Percentiles rank a stretch among this genome's conserved stretches.
These are phyloP conservation scores for Sminthurides aquaticus DNA, from an alignment of 2,888 invertebrate genomes.

Conservation along the genomic window DNA sequence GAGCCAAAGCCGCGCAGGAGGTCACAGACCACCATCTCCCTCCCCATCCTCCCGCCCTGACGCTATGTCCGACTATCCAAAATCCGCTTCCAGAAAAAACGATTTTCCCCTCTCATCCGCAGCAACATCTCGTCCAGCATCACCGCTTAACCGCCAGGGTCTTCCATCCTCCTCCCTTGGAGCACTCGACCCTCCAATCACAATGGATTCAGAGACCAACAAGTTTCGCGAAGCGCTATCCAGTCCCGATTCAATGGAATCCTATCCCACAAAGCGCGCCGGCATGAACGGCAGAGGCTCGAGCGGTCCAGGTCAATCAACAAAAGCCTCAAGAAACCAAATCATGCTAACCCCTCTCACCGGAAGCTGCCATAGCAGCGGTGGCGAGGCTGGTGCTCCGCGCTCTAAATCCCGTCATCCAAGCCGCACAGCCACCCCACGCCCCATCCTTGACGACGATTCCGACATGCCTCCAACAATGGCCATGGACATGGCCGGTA, in stretches of 20 bases:
- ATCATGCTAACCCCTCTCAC: background rate
- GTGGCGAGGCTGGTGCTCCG: background rate
- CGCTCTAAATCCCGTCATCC: background rate
- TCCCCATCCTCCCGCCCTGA: background rate
- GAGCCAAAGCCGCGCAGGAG: background rate
- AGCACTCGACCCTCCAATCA: background rate
- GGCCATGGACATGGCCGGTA: conserved; percentile 1
- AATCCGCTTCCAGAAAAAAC: background rate
- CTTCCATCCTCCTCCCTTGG: background rate
- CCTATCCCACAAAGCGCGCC: background rate
- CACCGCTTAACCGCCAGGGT: background rate
- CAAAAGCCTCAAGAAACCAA: background rate
- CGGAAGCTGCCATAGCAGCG: background rate
- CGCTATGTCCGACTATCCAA: conserved; percentile 1
- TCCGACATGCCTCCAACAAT: conserved; percentile 4
- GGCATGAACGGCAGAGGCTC: background rate
- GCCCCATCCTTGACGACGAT: conserved; percentile 15
- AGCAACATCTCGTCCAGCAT: background rate
- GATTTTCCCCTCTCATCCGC: no score
- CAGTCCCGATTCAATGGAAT: background rate
- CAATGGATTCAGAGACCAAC: background rate
- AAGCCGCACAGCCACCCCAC: conserved; percentile 11
- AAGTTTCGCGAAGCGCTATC: background rate
- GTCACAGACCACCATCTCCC: background rate
- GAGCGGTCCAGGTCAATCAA: background rate